Evolutionary conservation across 2,797 vertebrate species (phyloP).

Genomic region (Uromys caudimaculatus): DNA sequence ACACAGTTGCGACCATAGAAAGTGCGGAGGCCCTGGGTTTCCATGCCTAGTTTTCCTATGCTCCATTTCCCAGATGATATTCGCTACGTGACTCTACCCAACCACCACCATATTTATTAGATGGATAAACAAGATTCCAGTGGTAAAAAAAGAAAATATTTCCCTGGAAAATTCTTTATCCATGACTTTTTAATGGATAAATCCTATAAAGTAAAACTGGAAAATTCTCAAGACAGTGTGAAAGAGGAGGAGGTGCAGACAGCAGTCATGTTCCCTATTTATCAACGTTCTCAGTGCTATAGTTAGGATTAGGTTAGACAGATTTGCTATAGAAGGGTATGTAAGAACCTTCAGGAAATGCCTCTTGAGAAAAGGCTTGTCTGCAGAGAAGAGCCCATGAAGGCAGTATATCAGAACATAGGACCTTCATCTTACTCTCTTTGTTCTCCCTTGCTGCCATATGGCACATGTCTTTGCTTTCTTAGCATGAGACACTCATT

Average conservation of each 20-base stretch:
- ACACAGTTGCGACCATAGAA: background rate
- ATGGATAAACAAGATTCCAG: background rate
- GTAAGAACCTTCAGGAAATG: background rate
- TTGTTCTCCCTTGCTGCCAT: background rate
- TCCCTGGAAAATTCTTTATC: background rate
- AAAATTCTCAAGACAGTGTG: background rate
- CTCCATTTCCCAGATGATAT: background rate
- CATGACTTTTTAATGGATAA: background rate
- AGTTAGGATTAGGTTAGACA: background rate
- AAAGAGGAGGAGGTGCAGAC: background rate
- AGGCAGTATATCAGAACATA: rapidly evolving
- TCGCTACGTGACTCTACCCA: background rate
- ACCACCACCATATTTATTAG: background rate
- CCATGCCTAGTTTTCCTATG: background rate
- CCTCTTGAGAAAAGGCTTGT: background rate
- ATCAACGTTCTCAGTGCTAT: background rate
- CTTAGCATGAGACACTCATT: background rate
- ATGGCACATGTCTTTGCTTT: background rate
- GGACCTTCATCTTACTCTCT: background rate
- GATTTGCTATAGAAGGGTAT: background rate
- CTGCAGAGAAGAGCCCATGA: background rate
- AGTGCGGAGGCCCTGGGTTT: background rate
- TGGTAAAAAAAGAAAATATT: background rate
- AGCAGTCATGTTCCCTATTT: background rate
- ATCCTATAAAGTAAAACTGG: background rate